phyloP scores from a whole-genome alignment of 2,113 vertebrate genomes.

The Sinocyclocheilus grahami region DNA sequence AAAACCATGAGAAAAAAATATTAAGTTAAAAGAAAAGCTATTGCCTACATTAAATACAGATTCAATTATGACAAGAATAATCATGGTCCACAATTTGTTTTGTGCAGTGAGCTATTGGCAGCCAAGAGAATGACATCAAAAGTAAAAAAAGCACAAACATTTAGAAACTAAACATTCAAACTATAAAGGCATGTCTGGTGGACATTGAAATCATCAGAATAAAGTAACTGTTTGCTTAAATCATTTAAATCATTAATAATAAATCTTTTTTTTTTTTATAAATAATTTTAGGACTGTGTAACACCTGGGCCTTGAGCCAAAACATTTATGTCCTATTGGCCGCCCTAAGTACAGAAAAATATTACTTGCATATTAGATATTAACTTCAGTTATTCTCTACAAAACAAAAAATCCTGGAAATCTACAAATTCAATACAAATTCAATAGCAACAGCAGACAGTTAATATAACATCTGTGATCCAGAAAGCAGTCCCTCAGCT shows the following conservation, averaged over 20 bases:
- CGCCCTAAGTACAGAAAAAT: too few relatives aligned
- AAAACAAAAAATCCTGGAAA: background rate
- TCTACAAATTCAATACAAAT: background rate
- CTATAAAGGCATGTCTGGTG: background rate
- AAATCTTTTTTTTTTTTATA: too few relatives aligned
- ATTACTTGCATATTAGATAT: background rate
- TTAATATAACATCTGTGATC: background rate
- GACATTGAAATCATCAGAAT: too few relatives aligned
- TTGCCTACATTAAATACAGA: background rate
- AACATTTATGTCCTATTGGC: too few relatives aligned
- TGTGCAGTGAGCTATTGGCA: background rate
- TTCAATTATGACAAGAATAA: background rate
- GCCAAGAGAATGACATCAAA: background rate
- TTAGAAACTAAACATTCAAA: background rate
- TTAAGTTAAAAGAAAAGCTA: background rate
- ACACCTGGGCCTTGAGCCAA: too few relatives aligned
- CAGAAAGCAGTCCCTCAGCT: background rate
- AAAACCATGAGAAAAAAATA: background rate
- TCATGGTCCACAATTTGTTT: background rate
- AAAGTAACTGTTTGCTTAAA: too few relatives aligned
- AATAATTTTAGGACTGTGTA: too few relatives aligned
- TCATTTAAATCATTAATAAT: too few relatives aligned
- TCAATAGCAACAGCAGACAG: background rate
- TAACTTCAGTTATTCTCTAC: too few relatives aligned
- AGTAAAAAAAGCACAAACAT: background rate